Conservation (phyloP, 2,797 vertebrate species). For the Tauraco hartlaubi region DNA sequence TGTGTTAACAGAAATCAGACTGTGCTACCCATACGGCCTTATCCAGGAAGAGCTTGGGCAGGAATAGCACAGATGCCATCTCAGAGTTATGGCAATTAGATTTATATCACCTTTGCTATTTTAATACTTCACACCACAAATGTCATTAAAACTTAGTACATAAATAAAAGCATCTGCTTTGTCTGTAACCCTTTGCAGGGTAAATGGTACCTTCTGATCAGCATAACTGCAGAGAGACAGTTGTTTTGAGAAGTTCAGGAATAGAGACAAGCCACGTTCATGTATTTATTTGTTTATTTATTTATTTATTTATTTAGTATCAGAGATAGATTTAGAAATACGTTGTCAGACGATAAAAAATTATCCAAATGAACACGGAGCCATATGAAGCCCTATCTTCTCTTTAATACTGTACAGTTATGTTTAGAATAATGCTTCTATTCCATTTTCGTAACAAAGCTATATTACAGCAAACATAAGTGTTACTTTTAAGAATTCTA, state of each 20-base stretch:
- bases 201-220: not conserved
- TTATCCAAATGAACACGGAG: not conserved
- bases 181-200: not conserved
- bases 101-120: not conserved
- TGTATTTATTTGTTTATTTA: not conserved
- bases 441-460: constrained; percentile 30
- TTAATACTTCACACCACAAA: not conserved
- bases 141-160: not conserved
- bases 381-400: not conserved
- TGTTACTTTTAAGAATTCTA: not conserved
- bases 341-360: not conserved
- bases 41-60: not conserved
- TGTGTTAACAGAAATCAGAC: not conserved
- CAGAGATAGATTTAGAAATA: constrained; percentile 28
- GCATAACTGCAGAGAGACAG: not conserved
- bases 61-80: not conserved
- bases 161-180: not conserved
- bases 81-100: not conserved
- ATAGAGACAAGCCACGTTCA: not conserved
- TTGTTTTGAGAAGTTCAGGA: not conserved
- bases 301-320: not conserved
- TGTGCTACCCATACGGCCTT: not conserved
- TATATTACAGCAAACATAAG: constrained; percentile 24
- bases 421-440: not conserved
- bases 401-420: not conserved